Conservation (phyloP, 2,113 vertebrate genomes). For the Gallinago undulata region DNA sequence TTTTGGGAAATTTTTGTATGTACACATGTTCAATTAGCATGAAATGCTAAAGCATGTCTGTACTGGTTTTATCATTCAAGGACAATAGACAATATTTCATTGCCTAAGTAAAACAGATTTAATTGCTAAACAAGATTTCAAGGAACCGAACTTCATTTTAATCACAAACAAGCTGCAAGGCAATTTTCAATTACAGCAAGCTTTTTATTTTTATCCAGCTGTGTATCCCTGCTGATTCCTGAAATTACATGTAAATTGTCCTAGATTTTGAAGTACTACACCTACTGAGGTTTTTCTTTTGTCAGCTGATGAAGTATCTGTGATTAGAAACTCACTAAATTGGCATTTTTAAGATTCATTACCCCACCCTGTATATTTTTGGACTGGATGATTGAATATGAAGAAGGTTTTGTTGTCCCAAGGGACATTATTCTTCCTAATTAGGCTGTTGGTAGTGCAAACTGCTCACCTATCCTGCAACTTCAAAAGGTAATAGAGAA, state of each 20-base stretch:
- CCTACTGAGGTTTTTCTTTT: slow-evolving; percentile 77
- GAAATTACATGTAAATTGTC: slow-evolving; percentile 80
- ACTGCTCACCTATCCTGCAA: slow-evolving; percentile 55
- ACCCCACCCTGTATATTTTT: slow-evolving; percentile 61
- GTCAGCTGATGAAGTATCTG: slow-evolving; percentile 77
- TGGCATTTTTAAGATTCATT: slow-evolving; percentile 71
- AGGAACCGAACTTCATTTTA: slow-evolving; percentile 75
- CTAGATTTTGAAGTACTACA: slow-evolving; percentile 77
- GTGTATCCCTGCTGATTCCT: slow-evolving; percentile 76
- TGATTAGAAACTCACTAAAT: slow-evolving; percentile 76
- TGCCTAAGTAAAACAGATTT: slow-evolving; percentile 71
- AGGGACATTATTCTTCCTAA: slow-evolving; percentile 54
- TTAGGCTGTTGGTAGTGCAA: slow-evolving; percentile 59
- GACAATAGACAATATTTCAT: slow-evolving; percentile 68
- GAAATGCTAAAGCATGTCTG: slow-evolving; percentile 4
- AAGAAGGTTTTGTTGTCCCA: slow-evolving; percentile 49
- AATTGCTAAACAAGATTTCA: slow-evolving; percentile 76
- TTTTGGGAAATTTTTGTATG: not conserved
- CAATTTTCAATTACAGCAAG: slow-evolving; percentile 79
- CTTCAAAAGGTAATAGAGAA: slow-evolving; percentile 65
- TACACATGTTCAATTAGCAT: slow-evolving; percentile 11
- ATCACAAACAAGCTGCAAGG: slow-evolving; percentile 77
- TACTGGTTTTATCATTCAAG: slow-evolving; percentile 42
- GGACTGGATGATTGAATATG: slow-evolving; percentile 37
- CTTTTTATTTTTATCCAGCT: slow-evolving; percentile 82